Evolutionary conservation across 2,113 vertebrate genomes (phyloP), one percentile per base, ranked within the genome.

Genomic region (Paraplagusia blochii): DNA sequence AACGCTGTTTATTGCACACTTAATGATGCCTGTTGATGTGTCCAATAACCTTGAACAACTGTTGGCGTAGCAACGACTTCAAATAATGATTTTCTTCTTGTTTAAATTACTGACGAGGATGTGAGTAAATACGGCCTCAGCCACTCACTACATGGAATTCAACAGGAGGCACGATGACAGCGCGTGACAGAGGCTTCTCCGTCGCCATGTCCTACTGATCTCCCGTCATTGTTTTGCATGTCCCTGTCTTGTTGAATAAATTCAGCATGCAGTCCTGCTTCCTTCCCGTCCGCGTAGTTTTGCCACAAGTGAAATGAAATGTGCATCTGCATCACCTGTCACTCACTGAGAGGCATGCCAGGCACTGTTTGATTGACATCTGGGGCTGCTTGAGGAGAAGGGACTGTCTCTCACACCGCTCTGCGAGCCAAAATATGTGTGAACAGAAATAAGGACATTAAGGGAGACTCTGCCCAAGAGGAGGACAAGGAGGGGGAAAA

Each of bases 321-420:
- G 84, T 87, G 83, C 87, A 80, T 87, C 84, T 85, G 83, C 84
- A 83, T 82, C 81, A 77, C 74, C 83, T 82, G 87, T 80, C 87
- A 89, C 68, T 86, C 83, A 83, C 55, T 29, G 50, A 63, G 71
- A 79, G 65, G 60, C 63, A 66, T 48, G 80, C 71, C 77, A 49
- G 9, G 77, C 57, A 72, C 51, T 8, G 70, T 48, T 54, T 87
- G 87, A 88, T 85, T 87, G 87, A 87, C 82, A 60, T 58, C 62
- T 62, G 79, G 78, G 76, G 80, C 72, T 45, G 81, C 73, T 72
- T 11, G 64, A 81, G 67, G 54, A 74, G 78, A 82, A 56, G 74
- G 72, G 68, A 55, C 70, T 5, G 50, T 68, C 70, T 82, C 77
- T 81, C 69, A 62, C 77, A 75, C 48, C 55, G 77, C 75, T 75